These are phyloP conservation scores for Micromussa lordhowensis DNA, from an alignment of 92 coral and sea anemone species.

Conservation along the genomic window DNA sequence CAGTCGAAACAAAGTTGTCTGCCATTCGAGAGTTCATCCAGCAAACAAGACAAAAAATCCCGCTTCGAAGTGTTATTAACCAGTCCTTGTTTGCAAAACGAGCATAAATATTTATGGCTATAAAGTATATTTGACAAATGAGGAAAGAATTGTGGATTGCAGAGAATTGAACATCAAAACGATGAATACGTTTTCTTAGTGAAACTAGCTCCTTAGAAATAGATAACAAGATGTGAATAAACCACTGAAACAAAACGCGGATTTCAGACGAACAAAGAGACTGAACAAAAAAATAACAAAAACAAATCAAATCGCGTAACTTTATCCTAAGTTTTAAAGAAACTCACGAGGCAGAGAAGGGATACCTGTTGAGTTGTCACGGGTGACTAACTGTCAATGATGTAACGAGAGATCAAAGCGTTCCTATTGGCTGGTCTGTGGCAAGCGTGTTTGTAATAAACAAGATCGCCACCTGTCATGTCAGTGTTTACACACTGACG, in stretches of 20 bases:
- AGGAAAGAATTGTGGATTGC: conserved; percentile 57
- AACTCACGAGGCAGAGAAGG: conserved; percentile 10
- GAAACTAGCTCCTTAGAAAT: background rate
- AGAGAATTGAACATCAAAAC: background rate
- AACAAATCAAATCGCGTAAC: conserved; percentile 8
- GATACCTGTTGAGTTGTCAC: conserved; percentile 66
- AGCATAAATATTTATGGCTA: conserved; percentile 45
- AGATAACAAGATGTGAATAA: background rate
- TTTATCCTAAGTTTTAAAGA: background rate
- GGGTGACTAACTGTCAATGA: conserved; percentile 73
- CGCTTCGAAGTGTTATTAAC: conserved; percentile 35
- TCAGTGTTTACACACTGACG: conserved; percentile 76
- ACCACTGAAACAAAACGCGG: background rate
- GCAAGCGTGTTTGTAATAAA: conserved; percentile 44
- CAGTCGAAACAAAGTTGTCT: background rate
- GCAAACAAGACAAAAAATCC: conserved; percentile 12
- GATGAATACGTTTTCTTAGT: background rate
- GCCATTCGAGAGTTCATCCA: background rate
- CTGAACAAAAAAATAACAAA: conserved; percentile 12
- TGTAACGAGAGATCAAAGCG: conserved; percentile 53
- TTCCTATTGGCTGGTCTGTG: conserved; percentile 56
- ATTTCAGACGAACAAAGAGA: background rate
- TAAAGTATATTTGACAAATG: conserved; percentile 51
- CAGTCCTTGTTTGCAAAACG: conserved; percentile 47
- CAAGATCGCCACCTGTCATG: conserved; percentile 72